Base-by-base conservation (phyloP, 2,797 vertebrate species). In the Thunnus albacares region DNA sequence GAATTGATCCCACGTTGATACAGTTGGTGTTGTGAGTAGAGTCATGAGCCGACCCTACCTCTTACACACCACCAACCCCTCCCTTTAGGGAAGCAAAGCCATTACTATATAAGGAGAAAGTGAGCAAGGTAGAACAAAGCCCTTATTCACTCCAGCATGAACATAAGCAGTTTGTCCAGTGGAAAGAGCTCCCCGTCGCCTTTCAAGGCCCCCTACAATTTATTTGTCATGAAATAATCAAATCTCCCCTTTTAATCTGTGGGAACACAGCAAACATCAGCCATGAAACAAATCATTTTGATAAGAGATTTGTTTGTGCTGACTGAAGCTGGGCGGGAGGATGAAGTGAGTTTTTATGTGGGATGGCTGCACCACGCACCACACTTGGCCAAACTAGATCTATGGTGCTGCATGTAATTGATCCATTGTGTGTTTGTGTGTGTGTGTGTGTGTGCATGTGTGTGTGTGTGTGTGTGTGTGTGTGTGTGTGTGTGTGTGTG, bases 1-100 rank as follows among this genome's bases (percentile, higher is more conserved):
- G 85, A 88, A 93, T 93, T 93, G 90, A 93, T 94, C 87, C 87
- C 71, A 63, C 73, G 68, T 85, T 91, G 87, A 95, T 94, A 91
- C 87, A 88, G 90, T 91, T 87, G 86, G 81, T 84, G 71, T 89
- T 87, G 86, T 79, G 83, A 90, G 80, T 79, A 11, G 79, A 82
- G 68, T 49, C 60, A 71, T 77, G 69, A 82, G 64, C 61, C 24
- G 62, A 68, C 72, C 77, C 76, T 77, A 73, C 79, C 85, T 85
- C 87, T 60, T 20, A 58, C 79, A 81, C 79, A 81, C 75, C 57
- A 79, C 30, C 75, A 35, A 65, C 68, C 77, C 77, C 81, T 79
- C 87, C 77, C 89, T 87, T 86, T 78, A 67, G 84, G 81, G 71
- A 84, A 73, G 73, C 81, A 80, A 84, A 90, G 68, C 75, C 85